phyloP scores from a whole-genome alignment of 2,113 vertebrate species.

The Grammomys dolichurus region DNA sequence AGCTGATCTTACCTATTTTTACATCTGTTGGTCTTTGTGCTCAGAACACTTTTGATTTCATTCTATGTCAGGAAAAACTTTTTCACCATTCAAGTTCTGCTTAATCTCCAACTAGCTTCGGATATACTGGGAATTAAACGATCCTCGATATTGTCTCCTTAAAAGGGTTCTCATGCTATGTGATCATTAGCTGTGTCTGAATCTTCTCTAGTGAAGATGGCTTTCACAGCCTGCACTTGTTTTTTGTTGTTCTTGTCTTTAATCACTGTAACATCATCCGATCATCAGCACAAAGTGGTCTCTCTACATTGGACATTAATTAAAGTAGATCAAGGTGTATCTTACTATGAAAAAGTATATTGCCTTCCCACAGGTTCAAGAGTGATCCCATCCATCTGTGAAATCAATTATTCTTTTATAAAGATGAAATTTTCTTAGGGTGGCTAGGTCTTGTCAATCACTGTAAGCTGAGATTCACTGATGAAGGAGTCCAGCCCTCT shows the following conservation, averaged over 20 bases:
- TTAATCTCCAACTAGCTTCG: neutral
- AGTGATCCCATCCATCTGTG: no score
- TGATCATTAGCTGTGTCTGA: neutral
- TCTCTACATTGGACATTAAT: neutral
- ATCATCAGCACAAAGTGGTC: neutral
- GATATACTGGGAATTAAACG: neutral
- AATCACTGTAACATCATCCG: neutral
- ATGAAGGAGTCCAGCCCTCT: neutral
- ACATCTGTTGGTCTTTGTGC: neutral
- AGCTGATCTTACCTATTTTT: no score
- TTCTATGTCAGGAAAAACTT: neutral
- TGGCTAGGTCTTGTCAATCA: neutral
- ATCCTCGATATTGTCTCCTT: neutral
- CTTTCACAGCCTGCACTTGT: neutral
- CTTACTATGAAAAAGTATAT: neutral
- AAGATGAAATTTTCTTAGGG: neutral
- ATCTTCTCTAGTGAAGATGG: neutral
- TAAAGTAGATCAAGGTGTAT: neutral
- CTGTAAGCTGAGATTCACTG: neutral
- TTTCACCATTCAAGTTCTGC: neutral
- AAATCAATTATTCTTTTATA: neutral
- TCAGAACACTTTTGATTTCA: neutral
- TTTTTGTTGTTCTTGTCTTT: neutral
- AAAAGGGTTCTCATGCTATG: neutral
- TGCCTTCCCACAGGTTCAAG: neutral